Conservation (phyloP, 2,888 invertebrate genomes). For the Coenonympha glycerion region DNA sequence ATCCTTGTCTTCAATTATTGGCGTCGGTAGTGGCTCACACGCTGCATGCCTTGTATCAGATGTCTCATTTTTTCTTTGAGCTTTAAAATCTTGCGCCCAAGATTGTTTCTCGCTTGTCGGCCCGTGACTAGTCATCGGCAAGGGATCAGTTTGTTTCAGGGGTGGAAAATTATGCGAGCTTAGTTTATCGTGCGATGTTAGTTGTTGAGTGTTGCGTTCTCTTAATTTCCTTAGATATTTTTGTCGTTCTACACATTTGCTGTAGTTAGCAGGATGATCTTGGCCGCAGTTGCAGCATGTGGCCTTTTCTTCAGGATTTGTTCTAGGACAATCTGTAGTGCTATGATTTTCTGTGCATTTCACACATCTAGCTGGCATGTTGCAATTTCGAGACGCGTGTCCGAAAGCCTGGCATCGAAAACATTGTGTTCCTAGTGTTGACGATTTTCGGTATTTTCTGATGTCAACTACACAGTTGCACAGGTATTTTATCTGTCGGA, state of each 20-base stretch:
- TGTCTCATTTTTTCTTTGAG: too few species aligned
- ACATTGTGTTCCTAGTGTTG: constrained; percentile 21
- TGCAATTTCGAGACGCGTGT: constrained; percentile 24
- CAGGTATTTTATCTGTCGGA: too few species aligned
- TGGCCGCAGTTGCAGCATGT: constrained; percentile 23
- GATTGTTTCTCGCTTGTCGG: too few species aligned
- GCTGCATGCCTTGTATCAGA: too few species aligned
- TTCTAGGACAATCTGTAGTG: constrained; percentile 19
- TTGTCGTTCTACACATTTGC: background rate
- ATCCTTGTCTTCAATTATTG: too few species aligned
- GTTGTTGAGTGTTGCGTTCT: background rate
- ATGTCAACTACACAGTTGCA: constrained; percentile 15
- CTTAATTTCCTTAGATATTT: background rate
- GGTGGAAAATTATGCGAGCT: too few species aligned
- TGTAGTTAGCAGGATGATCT: constrained; percentile 20
- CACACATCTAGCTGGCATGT: constrained; percentile 19
- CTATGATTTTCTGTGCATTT: constrained; percentile 19
- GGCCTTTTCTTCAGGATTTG: constrained; percentile 14
- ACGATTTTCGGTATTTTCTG: constrained; percentile 15
- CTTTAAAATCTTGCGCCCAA: too few species aligned
- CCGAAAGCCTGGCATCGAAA: constrained; percentile 26
- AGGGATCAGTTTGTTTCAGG: too few species aligned
- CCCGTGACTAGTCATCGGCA: too few species aligned
- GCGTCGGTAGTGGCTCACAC: too few species aligned
- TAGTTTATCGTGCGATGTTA: too few species aligned